Percentiles rank a stretch among this genome's conserved stretches.
phyloP scores from a whole-genome alignment of 2,113 vertebrate species.

The Bos taurus region DNA sequence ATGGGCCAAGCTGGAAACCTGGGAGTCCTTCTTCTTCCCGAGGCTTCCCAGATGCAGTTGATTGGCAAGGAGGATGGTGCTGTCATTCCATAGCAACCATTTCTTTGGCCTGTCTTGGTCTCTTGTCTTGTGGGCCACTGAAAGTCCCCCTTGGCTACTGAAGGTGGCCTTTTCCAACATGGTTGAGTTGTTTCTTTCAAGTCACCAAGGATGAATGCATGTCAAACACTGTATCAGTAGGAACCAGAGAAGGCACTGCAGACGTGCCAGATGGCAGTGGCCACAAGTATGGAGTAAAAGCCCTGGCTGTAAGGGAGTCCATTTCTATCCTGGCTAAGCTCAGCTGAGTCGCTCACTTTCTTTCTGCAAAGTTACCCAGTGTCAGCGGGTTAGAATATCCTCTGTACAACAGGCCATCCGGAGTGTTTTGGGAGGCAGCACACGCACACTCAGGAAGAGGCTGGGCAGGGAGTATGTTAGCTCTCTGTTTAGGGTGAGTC shows the following conservation, averaged over 20 bases:
- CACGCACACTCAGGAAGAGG: not conserved
- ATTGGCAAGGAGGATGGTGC: not conserved
- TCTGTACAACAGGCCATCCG: not conserved
- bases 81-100: not conserved
- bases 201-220: not conserved
- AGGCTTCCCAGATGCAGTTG: not conserved
- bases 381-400: not conserved
- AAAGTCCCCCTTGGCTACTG: not conserved
- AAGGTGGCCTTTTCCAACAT: not conserved
- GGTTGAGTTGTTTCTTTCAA: not conserved
- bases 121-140: not conserved
- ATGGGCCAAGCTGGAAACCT: not conserved
- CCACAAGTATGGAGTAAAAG: not conserved
- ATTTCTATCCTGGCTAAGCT: not conserved
- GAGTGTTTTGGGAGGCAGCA: not conserved
- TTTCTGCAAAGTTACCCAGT: conserved; percentile 13
- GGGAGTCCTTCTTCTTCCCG: not conserved
- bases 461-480: not conserved
- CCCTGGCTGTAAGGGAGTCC: not conserved
- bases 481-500: not conserved
- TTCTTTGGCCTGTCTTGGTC: not conserved
- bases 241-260: not conserved
- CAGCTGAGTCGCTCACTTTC: not conserved
- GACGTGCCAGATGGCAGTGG: not conserved
- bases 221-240: not conserved